Base-by-base conservation (phyloP, 2,113 vertebrate species). In the Amblyornis subalaris region DNA sequence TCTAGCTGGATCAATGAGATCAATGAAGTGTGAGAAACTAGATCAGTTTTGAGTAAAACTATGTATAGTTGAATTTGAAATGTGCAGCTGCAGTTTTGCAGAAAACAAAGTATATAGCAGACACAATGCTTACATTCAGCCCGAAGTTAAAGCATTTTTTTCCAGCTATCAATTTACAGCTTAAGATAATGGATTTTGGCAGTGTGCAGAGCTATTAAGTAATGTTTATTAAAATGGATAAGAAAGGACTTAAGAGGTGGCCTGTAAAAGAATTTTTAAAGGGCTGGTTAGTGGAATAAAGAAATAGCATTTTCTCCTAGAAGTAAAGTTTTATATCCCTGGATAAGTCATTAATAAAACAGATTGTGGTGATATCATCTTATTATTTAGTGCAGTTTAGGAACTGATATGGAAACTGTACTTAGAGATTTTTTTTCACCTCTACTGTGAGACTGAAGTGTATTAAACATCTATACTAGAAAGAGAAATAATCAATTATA, bases 151-250 rank as follows among this genome's bases (percentile, higher is more conserved):
- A 73, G 72, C 72, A 36, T 94, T 84, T 94, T 94, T 96, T 95
- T 83, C 95, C 94, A 96, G 90, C 83, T 96, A 94, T 96, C 95
- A 88, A 64, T 96, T 96, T 96, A 92, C 95, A 94, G 79, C 72
- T 94, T 96, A 90, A 96, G 96, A 96, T 92, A 96, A 94, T 96
- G 95, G 92, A 94, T 94, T 95, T 94, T 94, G 94, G 95, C 95
- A 92, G 72, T 88, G 72, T 93, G 83, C 80, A 89, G 92, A 77
- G 90, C 83, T 93, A 86, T 94, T 96, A 96, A 96, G 83, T 93
- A 88, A 95, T 88, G 85, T 96, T 95, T 96, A 95, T 96, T 96
- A 95, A 96, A 96, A 95, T 44, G 92, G 90, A 93, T 96, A 86
- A 96, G 88, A 93, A 92, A 90, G 44, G 54, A 95, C 90, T 93